phyloP scores from a whole-genome alignment of 2,888 invertebrate species.

The Pomacea canaliculata region DNA sequence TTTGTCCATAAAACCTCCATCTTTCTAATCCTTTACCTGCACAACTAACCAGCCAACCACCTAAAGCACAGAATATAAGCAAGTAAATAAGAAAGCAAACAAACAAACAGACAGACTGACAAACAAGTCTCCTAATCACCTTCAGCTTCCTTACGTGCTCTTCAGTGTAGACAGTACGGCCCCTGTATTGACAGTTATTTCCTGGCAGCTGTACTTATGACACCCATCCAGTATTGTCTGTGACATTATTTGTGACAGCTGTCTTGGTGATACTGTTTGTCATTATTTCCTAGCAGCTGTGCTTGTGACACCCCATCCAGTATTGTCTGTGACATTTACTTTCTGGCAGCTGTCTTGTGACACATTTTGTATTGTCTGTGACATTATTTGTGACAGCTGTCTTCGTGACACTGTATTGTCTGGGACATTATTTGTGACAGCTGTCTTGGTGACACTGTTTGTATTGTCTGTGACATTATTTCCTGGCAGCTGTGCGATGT shows the following conservation, averaged over 20 bases:
- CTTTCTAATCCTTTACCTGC: no score
- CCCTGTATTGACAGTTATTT: no score
- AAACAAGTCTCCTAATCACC: no score
- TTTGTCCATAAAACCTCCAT: background rate
- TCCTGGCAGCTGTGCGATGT: constrained; percentile 32
- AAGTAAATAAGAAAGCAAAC: background rate
- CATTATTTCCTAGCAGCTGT: constrained; percentile 12
- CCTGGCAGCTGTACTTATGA: no score
- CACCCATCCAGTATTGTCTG: no score
- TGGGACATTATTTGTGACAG: background rate
- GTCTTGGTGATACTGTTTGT: background rate
- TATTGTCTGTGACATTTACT: no score
- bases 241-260: background rate
- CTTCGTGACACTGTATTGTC: no score
- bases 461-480: background rate
- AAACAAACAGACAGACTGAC: background rate
- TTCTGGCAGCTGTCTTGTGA: no score
- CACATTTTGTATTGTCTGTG: no score
- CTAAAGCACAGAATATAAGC: background rate
- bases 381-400: constrained; percentile 5
- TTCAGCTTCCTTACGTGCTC: no score
- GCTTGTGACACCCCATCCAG: no score
- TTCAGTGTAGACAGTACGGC: no score
- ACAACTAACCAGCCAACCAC: background rate
- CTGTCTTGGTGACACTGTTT: background rate